These are phyloP conservation scores for Bagarius yarrelli DNA, from an alignment of 2,113 vertebrate genomes.

Conservation along the genomic window DNA sequence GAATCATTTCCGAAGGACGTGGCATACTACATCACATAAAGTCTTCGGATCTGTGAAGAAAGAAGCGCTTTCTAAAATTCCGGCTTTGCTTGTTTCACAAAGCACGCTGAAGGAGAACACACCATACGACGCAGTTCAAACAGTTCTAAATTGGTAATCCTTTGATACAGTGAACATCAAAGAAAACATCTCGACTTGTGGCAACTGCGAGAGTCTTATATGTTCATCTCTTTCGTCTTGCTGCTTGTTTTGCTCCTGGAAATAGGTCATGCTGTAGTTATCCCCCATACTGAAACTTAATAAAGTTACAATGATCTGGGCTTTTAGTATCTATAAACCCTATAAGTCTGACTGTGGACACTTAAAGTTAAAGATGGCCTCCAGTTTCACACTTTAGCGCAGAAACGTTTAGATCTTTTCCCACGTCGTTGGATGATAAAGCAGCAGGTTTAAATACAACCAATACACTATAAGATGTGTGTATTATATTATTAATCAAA, in stretches of 20 bases:
- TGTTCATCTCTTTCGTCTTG: conserved; percentile 44
- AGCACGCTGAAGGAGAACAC: conserved; percentile 57
- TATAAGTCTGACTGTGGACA: neutral
- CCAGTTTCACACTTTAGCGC: neutral
- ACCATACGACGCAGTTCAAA: conserved; percentile 61
- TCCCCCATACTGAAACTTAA: conserved; percentile 39
- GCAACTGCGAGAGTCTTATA: conserved; percentile 32
- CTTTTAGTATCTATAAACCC: conserved; percentile 27
- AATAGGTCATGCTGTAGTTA: conserved; percentile 43
- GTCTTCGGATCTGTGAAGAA: conserved; percentile 31
- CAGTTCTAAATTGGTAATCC: conserved; percentile 62
- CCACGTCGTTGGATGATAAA: no score
- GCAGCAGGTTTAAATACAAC: no score
- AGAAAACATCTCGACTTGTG: conserved; percentile 56
- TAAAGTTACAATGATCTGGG: conserved; percentile 27
- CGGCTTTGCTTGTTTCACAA: conserved; percentile 56
- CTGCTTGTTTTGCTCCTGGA: conserved; percentile 46
- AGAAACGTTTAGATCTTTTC: neutral
- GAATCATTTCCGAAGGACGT: conserved; percentile 37
- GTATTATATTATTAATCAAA: neutral
- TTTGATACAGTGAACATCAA: conserved; percentile 63
- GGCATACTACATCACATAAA: conserved; percentile 15
- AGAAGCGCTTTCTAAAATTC: conserved; percentile 47
- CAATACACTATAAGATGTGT: no score
- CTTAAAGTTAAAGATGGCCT: neutral